These are phyloP conservation scores for Patagioenas fasciata DNA, from an alignment of 2,113 vertebrate genomes.

Conservation along the genomic window DNA sequence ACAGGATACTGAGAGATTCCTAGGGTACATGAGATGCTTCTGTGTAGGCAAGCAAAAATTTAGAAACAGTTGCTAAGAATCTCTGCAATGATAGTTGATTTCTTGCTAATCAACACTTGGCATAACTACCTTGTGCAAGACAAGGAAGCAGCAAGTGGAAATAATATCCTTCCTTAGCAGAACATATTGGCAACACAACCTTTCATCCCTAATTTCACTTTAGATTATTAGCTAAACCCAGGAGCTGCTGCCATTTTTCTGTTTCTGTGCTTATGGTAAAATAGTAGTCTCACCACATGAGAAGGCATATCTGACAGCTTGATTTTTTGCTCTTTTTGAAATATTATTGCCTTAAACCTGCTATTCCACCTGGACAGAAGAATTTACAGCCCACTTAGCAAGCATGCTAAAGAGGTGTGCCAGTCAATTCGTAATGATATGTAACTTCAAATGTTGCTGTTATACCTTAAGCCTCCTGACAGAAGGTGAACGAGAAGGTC, in stretches of 20 bases:
- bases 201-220: neutral
- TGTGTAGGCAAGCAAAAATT: neutral
- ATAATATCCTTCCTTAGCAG: neutral
- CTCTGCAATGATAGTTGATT: neutral
- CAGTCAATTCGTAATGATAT: slow-evolving; percentile 6
- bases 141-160: neutral
- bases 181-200: neutral
- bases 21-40: neutral
- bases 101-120: neutral
- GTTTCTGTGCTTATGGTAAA: neutral
- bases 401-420: slow-evolving; percentile 7
- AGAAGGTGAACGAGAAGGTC: slow-evolving; percentile 57
- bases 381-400: slow-evolving; percentile 36
- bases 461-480: slow-evolving; percentile 29
- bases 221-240: neutral
- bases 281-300: neutral
- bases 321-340: slow-evolving; percentile 21
- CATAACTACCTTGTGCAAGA: neutral
- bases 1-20: neutral
- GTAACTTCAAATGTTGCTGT: slow-evolving; percentile 29
- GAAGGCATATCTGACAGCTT: neutral
- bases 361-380: neutral
- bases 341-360: neutral
- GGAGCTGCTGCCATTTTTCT: neutral
- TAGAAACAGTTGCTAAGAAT: neutral